Percentiles rank a stretch among this genome's conserved stretches.
phyloP scores from a whole-genome alignment of 2,113 vertebrate genomes.

The Oryzias javanicus region DNA sequence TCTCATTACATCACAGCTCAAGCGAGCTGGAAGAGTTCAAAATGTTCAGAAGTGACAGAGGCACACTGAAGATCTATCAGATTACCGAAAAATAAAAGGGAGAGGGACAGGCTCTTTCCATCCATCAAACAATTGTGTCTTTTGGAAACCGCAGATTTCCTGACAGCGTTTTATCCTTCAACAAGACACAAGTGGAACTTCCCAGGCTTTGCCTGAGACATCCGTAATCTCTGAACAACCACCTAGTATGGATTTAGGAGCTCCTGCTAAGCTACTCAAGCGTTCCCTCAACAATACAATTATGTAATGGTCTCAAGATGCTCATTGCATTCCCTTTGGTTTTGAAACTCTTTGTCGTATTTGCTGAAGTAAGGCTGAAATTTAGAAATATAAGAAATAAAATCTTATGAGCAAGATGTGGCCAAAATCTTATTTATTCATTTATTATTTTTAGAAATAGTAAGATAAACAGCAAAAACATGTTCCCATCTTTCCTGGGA shows the following conservation, averaged over 20 bases:
- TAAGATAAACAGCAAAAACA: too few species aligned
- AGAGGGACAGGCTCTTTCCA: too few species aligned
- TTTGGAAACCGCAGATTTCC: background rate
- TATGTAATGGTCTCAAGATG: constrained; percentile 29
- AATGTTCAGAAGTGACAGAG: constrained; percentile 19
- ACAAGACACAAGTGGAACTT: background rate
- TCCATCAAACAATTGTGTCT: background rate
- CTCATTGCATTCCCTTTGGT: constrained; percentile 6
- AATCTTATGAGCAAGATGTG: too few species aligned
- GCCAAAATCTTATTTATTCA: too few species aligned
- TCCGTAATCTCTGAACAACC: background rate
- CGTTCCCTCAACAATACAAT: constrained; percentile 22
- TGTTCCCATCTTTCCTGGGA: too few species aligned
- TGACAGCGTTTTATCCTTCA: background rate
- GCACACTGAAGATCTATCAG: background rate
- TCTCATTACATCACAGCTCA: constrained; percentile 30
- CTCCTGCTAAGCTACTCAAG: constrained; percentile 20
- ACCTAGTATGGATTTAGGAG: constrained; percentile 8
- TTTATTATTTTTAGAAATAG: too few species aligned
- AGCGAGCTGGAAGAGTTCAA: constrained; percentile 25
- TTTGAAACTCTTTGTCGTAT: background rate
- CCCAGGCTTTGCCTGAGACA: background rate
- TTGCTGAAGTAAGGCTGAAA: background rate
- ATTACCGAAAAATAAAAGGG: background rate
- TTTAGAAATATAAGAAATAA: background rate